Percentiles rank a stretch among this genome's conserved stretches.
Evolutionary conservation across 1,140 invertebrate species (phyloP).

Genomic region (Drosophila repleta): DNA sequence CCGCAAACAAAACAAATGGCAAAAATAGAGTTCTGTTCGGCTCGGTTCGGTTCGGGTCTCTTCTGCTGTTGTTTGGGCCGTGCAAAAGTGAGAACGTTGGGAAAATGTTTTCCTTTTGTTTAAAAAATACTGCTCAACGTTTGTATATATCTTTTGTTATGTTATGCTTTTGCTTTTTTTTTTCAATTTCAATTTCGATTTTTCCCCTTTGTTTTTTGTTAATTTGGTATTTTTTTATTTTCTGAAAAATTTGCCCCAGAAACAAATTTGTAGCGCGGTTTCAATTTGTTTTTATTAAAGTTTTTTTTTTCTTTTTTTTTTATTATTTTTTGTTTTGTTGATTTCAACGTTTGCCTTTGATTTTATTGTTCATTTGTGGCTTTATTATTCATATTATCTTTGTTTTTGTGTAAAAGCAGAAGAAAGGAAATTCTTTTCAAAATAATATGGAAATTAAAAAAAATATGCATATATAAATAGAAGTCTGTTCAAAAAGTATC

Average conservation of each 20-base stretch:
- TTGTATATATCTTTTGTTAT: conserved; percentile 17
- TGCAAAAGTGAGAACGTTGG: conserved; percentile 5
- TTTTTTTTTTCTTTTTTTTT: background rate
- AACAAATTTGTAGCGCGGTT: conserved; percentile 21
- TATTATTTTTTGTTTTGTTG: background rate
- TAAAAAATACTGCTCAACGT: conserved; percentile 20
- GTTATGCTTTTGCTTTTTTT: background rate
- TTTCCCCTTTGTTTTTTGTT: conserved; percentile 3
- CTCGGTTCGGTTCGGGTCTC: background rate
- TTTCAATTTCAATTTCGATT: background rate
- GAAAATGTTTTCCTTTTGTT: conserved; percentile 41
- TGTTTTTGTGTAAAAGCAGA: too few relatives aligned
- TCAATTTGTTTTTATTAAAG: conserved; percentile 5
- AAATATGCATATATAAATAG: too few relatives aligned
- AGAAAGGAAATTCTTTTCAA: too few relatives aligned
- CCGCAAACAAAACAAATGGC: conserved; percentile 43
- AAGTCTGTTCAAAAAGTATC: too few relatives aligned
- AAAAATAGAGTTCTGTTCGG: conserved; percentile 34
- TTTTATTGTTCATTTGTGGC: too few relatives aligned
- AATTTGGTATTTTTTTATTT: background rate
- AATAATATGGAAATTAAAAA: too few relatives aligned
- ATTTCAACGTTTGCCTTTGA: too few relatives aligned
- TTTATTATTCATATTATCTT: too few relatives aligned
- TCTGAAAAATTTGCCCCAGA: conserved; percentile 1
- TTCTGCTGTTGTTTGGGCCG: conserved; percentile 3